phyloP scores from a whole-genome alignment of 2,113 vertebrate species.

The Electrona antarctica region DNA sequence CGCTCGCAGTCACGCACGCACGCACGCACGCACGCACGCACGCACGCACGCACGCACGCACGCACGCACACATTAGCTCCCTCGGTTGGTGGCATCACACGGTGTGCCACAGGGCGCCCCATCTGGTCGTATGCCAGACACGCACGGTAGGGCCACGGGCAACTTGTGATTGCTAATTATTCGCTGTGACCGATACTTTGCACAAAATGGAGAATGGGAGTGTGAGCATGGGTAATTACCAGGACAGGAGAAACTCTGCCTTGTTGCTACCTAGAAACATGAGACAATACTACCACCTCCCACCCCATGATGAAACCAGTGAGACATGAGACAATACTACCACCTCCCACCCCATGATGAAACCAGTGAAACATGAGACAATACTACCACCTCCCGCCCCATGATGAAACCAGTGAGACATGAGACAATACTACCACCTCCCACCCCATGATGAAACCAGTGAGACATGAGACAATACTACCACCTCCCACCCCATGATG shows the following conservation, averaged over 20 bases:
- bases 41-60: not conserved
- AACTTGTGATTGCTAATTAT: slow-evolving; percentile 74
- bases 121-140: slow-evolving; percentile 63
- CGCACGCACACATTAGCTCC: slow-evolving; percentile 17
- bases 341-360: not conserved
- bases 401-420: not conserved
- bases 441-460: not conserved
- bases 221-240: slow-evolving; percentile 50
- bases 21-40: not conserved
- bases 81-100: slow-evolving; percentile 40
- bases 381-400: not conserved
- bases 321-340: too few relatives aligned
- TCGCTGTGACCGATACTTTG: slow-evolving; percentile 73
- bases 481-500: not conserved
- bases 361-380: too few relatives aligned
- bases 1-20: too few relatives aligned
- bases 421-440: too few relatives aligned
- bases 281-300: slow-evolving; percentile 31
- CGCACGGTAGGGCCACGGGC: slow-evolving; percentile 52
- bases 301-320: too few relatives aligned
- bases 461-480: too few relatives aligned
- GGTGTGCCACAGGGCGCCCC: slow-evolving; percentile 57
- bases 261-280: slow-evolving; percentile 49
- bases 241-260: slow-evolving; percentile 34
- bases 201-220: slow-evolving; percentile 57